Evolutionary conservation across 2,888 invertebrate genomes (phyloP).

Genomic region (Sinelater perroti): DNA sequence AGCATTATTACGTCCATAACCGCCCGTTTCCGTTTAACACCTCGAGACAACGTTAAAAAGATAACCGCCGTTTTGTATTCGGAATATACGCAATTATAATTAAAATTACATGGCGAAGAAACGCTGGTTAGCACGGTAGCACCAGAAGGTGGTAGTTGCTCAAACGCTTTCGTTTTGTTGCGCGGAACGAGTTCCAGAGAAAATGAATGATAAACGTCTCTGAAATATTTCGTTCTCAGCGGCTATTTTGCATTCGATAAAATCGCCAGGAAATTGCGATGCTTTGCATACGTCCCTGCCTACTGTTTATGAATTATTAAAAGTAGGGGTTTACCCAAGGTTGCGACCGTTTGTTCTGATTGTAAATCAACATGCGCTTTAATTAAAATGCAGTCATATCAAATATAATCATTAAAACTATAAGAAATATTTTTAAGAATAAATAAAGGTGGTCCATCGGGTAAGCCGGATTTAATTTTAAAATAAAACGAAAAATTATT

Average conservation of each 20-base stretch:
- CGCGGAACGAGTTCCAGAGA: slow-evolving; percentile 1
- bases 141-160: slow-evolving; percentile 10
- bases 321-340: too few relatives aligned
- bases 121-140: slow-evolving; percentile 16
- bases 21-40: slow-evolving; percentile 30
- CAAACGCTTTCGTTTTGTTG: slow-evolving; percentile 9
- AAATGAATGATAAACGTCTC: slow-evolving; percentile 6
- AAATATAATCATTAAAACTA: too few relatives aligned
- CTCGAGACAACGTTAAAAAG: slow-evolving; percentile 21
- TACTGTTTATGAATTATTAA: too few relatives aligned
- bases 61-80: slow-evolving; percentile 25
- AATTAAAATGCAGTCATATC: too few relatives aligned
- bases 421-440: too few relatives aligned
- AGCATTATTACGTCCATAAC: slow-evolving; percentile 26
- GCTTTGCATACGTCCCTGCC: too few relatives aligned
- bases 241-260: slow-evolving; percentile 3
- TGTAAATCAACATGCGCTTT: too few relatives aligned
- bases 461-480: too few relatives aligned
- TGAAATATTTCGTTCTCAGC: slow-evolving; percentile 3
- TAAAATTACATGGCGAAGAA: slow-evolving; percentile 14
- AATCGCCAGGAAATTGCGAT: not conserved
- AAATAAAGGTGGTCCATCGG: too few relatives aligned
- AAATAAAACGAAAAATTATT: too few relatives aligned
- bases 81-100: slow-evolving; percentile 24
- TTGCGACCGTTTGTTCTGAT: too few relatives aligned